Conservation (phyloP, 2,888 invertebrate genomes). For the Noctua pronuba region DNA sequence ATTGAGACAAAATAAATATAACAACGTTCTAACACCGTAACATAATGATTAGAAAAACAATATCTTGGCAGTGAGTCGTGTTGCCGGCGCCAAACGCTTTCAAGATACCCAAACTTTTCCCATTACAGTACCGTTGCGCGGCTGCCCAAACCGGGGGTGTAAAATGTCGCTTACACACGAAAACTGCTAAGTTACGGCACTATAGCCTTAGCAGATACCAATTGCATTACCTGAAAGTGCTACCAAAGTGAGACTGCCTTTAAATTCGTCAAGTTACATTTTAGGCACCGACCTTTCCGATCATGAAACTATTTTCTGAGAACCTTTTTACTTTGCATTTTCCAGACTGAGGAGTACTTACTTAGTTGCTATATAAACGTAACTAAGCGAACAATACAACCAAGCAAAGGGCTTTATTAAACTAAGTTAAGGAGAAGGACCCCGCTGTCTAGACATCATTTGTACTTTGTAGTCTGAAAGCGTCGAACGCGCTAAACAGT, state of each 20-base stretch:
- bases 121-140: slow-evolving; percentile 71
- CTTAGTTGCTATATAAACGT: neutral
- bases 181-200: slow-evolving; percentile 39
- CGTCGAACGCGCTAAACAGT: slow-evolving; percentile 59
- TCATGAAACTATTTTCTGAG: neutral
- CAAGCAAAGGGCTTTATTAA: slow-evolving; percentile 30
- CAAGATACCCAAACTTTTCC: slow-evolving; percentile 76
- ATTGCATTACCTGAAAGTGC: slow-evolving; percentile 35
- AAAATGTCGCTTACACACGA: slow-evolving; percentile 68
- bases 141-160: slow-evolving; percentile 66
- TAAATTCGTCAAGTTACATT: slow-evolving; percentile 8
- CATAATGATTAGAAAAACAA: slow-evolving; percentile 73
- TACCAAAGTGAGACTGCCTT: slow-evolving; percentile 7
- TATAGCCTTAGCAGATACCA: slow-evolving; percentile 23
- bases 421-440: slow-evolving; percentile 32
- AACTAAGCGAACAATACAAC: slow-evolving; percentile 9
- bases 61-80: slow-evolving; percentile 72
- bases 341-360: neutral
- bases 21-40: slow-evolving; percentile 52
- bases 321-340: neutral
- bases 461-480: slow-evolving; percentile 53
- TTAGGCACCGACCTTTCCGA: neutral
- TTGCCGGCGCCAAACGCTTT: slow-evolving; percentile 70
- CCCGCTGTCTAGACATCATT: slow-evolving; percentile 59
- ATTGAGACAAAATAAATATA: slow-evolving; percentile 36